Percentiles rank a stretch among this genome's conserved stretches.
Evolutionary conservation across 2,113 vertebrate species (phyloP).

Genomic region (Ardeotis arabs): DNA sequence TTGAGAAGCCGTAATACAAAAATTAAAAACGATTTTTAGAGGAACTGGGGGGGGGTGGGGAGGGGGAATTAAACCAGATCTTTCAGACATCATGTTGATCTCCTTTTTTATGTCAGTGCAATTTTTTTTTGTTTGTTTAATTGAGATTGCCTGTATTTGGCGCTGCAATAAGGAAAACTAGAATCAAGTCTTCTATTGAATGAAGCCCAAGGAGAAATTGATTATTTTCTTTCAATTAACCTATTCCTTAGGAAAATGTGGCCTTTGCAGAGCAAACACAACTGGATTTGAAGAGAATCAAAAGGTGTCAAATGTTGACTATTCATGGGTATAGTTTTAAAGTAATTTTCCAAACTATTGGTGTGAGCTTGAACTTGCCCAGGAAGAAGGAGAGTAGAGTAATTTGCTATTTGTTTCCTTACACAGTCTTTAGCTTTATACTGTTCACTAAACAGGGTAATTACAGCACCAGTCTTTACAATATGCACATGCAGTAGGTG

Average conservation of each 20-base stretch:
- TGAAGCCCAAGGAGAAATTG: not conserved
- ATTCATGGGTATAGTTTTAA: not conserved
- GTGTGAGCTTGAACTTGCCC: not conserved
- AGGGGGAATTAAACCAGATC: not conserved
- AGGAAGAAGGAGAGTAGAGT: not conserved
- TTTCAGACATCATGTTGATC: not conserved
- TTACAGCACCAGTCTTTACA: not conserved
- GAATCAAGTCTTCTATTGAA: not conserved
- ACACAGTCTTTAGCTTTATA: not conserved
- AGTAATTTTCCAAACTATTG: constrained; percentile 19
- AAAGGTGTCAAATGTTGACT: not conserved
- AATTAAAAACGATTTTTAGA: not conserved
- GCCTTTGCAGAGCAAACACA: not conserved
- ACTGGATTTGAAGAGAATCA: not conserved
- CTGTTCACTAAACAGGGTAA: constrained; percentile 7
- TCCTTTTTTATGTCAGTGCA: not conserved
- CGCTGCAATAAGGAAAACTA: not conserved
- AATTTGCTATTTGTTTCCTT: constrained; percentile 29
- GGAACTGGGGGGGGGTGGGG: not conserved
- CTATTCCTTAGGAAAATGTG: not conserved
- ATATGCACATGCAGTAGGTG: not conserved
- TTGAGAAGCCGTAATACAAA: not conserved
- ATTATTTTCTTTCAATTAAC: not conserved
- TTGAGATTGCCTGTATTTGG: not conserved
- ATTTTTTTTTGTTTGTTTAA: not conserved